Evolutionary conservation across 2,797 vertebrate species (phyloP).

Genomic region (Danio tinwini): DNA sequence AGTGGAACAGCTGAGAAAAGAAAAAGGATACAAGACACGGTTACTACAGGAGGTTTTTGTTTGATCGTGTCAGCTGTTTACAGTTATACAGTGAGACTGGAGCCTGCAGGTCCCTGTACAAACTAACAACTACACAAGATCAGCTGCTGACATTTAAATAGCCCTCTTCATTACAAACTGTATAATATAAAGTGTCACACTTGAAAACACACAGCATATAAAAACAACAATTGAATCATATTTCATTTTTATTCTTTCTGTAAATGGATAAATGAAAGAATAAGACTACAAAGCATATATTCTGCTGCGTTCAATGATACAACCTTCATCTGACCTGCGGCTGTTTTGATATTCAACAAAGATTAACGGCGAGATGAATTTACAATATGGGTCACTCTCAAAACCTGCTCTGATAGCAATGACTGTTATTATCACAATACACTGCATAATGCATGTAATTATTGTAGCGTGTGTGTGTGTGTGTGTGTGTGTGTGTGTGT

Average conservation of each 20-base stretch:
- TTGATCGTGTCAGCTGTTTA: conserved; percentile 34
- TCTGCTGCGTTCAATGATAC: conserved; percentile 2
- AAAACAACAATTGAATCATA: neutral
- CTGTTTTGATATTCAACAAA: conserved; percentile 39
- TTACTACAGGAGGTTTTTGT: conserved; percentile 12
- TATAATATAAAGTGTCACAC: neutral
- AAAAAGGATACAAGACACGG: conserved; percentile 29
- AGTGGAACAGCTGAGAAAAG: conserved; percentile 92
- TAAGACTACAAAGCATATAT: conserved; percentile 10
- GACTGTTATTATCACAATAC: conserved; percentile 43
- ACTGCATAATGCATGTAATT: conserved; percentile 40
- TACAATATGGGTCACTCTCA: conserved; percentile 37
- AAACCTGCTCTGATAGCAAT: conserved; percentile 41
- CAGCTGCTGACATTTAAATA: neutral
- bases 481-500: neutral
- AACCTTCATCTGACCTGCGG: conserved; percentile 40
- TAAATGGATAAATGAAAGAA: conserved; percentile 20
- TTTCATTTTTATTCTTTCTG: conserved; percentile 1
- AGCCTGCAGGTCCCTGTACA: conserved; percentile 3
- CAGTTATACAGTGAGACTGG: conserved; percentile 4
- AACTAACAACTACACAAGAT: neutral
- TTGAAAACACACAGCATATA: conserved; percentile 6
- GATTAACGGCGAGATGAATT: conserved; percentile 41
- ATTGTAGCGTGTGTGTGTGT: too few relatives aligned
- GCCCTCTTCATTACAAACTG: neutral